Evolutionary conservation across 2,113 vertebrate genomes (phyloP), one percentile per base, ranked within the genome.

Genomic region (Collichthys lucidus): DNA sequence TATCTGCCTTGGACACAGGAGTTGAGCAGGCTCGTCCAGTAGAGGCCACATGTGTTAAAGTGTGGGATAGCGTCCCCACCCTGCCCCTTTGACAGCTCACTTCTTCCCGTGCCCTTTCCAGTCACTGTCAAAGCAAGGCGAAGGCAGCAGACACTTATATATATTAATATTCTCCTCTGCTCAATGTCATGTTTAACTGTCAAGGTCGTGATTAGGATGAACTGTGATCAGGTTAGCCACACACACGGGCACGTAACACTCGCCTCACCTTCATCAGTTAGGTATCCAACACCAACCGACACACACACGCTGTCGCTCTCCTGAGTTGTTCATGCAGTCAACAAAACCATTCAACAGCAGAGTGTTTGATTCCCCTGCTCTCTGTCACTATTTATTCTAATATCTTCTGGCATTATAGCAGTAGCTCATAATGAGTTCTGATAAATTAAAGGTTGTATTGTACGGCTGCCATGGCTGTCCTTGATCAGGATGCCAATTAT

Each of bases 391-490:
- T 93, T 94, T 93, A 92, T 95, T 94, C 82, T 86, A 89, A 93
- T 94, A 91, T 92, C 90, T 91, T 81, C 57, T 85, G 86, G 89
- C 95, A 94, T 97, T 96, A 97, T 96, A 96, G 96, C 96, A 94
- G 96, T 95, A 92, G 94, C 97, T 96, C 96, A 95, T 97, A 98
- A 97, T 96, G 97, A 96, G 95, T 97, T 98, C 89, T 92, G 97
- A 98, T 97, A 97, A 97, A 97, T 98, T 97, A 98, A 97, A 96
- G 96, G 97, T 96, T 96, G 96, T 93, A 98, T 99, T 98, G 96
- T 98, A 97, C 96, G 29, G 96, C 96, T 96, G 96, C 83, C 93
- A 93, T 74, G 72, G 86, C 93, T 82, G 91, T 95, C 95, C 95
- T 96, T 97, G 96, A 97, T 98, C 96, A 96, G 96, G 95, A 96